Percentiles rank a stretch among this genome's conserved stretches.
These are phyloP conservation scores for Stegastes partitus DNA, from an alignment of 2,113 vertebrate species.

Conservation along the genomic window DNA sequence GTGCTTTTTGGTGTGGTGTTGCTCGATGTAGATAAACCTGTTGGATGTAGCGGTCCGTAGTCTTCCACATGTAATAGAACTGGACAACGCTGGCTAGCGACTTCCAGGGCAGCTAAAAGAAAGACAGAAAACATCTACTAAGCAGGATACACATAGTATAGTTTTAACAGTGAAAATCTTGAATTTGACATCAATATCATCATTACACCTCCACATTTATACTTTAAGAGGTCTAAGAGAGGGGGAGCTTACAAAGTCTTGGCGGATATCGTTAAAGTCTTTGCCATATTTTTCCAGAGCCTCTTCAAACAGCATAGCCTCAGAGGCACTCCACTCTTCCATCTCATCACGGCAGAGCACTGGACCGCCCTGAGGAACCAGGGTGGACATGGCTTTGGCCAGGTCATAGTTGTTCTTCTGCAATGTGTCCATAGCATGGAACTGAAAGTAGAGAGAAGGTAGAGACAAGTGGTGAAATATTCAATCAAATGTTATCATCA, in stretches of 20 bases:
- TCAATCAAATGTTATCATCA: no score
- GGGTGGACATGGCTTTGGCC: constrained; percentile 93
- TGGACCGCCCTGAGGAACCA: constrained; percentile 93
- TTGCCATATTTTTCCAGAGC: constrained; percentile 95
- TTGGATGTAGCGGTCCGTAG: constrained; percentile 96
- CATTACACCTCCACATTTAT: not conserved
- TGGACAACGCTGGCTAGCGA: constrained; percentile 95
- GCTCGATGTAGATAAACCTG: constrained; percentile 81
- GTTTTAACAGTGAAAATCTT: no score
- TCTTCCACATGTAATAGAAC: constrained; percentile 99
- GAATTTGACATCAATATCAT: no score
- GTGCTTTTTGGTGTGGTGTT: rapidly evolving
- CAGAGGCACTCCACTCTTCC: constrained; percentile 96
- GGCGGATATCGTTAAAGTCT: constrained; percentile 95
- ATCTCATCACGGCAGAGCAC: constrained; percentile 95
- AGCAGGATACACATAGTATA: not conserved
- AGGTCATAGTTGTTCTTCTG: constrained; percentile 93
- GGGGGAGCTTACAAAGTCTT: constrained; percentile 90
- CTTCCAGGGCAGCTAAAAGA: constrained; percentile 92
- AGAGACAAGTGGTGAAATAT: not conserved
- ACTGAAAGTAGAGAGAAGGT: constrained; percentile 75
- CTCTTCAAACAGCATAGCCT: constrained; percentile 96
- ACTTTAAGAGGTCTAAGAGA: not conserved
- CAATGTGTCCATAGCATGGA: constrained; percentile 95
- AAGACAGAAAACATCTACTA: not conserved